These are phyloP conservation scores for Hipparchia semele DNA, from an alignment of 2,888 invertebrate genomes.

Conservation along the genomic window DNA sequence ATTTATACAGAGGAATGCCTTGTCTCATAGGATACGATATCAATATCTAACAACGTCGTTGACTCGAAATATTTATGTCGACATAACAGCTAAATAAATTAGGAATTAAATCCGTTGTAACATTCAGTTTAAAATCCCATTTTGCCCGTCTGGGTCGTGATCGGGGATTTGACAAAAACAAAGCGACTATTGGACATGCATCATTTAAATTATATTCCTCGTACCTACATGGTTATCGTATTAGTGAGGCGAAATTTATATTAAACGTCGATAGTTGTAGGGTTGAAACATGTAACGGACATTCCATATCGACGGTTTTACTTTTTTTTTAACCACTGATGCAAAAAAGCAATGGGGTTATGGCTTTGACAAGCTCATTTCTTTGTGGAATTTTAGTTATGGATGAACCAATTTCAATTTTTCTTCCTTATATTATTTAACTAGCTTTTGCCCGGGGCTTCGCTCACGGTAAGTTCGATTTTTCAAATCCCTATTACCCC, in stretches of 20 bases:
- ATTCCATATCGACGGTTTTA: slow-evolving; percentile 1
- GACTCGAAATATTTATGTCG: background rate
- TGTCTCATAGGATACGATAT: too few relatives aligned
- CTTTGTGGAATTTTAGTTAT: too few relatives aligned
- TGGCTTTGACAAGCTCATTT: background rate
- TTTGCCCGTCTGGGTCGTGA: slow-evolving; percentile 58
- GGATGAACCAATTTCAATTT: background rate
- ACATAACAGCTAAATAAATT: slow-evolving; percentile 47
- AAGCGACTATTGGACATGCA: slow-evolving; percentile 50
- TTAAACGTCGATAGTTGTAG: slow-evolving; percentile 44
- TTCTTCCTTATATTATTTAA: too few relatives aligned
- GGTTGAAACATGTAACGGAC: slow-evolving; percentile 33
- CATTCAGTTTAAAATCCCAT: slow-evolving; percentile 60
- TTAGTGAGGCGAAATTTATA: slow-evolving; percentile 45
- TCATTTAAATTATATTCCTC: slow-evolving; percentile 47
- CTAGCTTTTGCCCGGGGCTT: too few relatives aligned
- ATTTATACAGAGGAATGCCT: too few relatives aligned
- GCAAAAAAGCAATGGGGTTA: background rate
- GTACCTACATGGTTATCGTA: slow-evolving; percentile 50
- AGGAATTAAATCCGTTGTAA: slow-evolving; percentile 52
- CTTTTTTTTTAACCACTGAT: background rate
- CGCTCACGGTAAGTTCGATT: too few relatives aligned
- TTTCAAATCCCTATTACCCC: too few relatives aligned
- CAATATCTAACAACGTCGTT: background rate
- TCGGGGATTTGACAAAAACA: slow-evolving; percentile 67